Evolutionary conservation across 2,113 vertebrate genomes (phyloP).

Genomic region (Myotis yumanensis): DNA sequence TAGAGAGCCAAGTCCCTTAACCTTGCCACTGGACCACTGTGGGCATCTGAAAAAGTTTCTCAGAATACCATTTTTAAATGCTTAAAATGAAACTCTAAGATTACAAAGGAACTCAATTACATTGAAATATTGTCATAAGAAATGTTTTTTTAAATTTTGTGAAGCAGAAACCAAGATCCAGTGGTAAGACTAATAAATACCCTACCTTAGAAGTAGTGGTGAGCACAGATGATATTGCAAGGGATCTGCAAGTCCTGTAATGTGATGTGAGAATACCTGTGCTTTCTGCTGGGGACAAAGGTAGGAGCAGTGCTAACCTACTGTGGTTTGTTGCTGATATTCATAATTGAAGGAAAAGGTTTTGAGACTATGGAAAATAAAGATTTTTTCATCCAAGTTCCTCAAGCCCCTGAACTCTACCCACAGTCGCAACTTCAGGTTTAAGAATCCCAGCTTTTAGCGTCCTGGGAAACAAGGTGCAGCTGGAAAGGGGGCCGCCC

Average conservation of each 20-base stretch:
- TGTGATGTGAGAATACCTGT: neutral
- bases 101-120: neutral
- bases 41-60: neutral
- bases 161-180: neutral
- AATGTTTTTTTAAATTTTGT: neutral
- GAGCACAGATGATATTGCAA: neutral
- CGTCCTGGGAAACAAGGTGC: no score
- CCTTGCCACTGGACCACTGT: neutral
- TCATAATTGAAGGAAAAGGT: neutral
- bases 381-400: neutral
- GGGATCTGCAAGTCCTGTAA: neutral
- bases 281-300: neutral
- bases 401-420: neutral
- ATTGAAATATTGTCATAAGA: neutral
- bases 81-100: neutral
- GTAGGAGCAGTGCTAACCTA: neutral
- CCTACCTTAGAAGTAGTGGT: neutral
- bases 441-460: neutral
- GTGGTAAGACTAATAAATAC: neutral
- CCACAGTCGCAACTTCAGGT: neutral
- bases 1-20: conserved; percentile 88
- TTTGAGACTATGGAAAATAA: neutral
- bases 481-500: no score
- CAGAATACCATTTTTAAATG: neutral
- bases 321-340: neutral